Evolutionary conservation across 2,113 vertebrate species (phyloP).

Genomic region (Dinomys branickii): DNA sequence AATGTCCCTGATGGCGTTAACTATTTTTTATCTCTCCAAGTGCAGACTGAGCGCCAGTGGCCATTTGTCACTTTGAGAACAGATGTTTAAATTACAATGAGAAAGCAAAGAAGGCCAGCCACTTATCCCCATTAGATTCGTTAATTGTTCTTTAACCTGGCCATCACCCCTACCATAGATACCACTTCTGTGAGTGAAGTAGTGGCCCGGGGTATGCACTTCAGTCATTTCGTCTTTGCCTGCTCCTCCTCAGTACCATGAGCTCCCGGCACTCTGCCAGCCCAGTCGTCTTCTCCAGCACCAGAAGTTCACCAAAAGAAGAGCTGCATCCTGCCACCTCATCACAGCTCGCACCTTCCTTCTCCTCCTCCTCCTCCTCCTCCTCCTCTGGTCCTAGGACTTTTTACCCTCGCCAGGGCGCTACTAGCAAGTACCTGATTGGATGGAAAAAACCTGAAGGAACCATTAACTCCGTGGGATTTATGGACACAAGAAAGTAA

Average conservation of each 20-base stretch:
- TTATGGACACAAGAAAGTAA: constrained; percentile 99
- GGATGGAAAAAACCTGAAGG: constrained; percentile 99
- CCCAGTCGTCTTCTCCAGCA: constrained; percentile 89
- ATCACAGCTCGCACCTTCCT: constrained; percentile 88
- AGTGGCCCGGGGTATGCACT: neutral
- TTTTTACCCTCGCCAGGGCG: constrained; percentile 99
- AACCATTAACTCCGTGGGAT: constrained; percentile 99
- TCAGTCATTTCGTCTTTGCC: constrained; percentile 75
- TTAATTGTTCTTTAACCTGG: neutral
- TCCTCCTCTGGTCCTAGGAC: constrained; percentile 95
- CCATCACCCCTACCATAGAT: neutral
- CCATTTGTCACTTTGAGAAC: neutral
- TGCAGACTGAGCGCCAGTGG: neutral
- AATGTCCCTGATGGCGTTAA: neutral
- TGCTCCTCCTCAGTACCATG: constrained; percentile 86
- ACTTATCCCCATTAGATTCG: neutral
- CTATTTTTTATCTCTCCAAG: neutral
- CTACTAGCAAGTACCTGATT: constrained; percentile 99
- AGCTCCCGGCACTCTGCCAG: constrained; percentile 93
- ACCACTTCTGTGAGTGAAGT: neutral
- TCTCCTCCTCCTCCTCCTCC: constrained; percentile 94
- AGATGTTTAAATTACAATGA: constrained; percentile 25
- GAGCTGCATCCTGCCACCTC: constrained; percentile 92
- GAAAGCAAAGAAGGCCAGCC: neutral
- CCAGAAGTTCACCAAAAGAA: constrained; percentile 95